These are phyloP conservation scores for Alloplasta piceator DNA, from an alignment of 2,888 invertebrate genomes.

Conservation along the genomic window DNA sequence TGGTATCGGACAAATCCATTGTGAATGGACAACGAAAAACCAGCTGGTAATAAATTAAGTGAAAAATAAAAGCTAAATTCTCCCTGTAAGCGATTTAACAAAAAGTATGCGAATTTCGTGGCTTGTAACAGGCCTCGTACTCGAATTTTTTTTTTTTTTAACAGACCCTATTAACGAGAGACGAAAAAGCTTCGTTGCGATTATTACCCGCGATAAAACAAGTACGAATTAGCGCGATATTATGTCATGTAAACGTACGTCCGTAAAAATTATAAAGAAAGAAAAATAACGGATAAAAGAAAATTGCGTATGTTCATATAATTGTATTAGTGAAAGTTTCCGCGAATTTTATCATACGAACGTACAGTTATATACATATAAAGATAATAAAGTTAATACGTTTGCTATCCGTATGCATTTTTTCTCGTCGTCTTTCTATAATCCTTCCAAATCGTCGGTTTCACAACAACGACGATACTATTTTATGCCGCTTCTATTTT, in stretches of 20 bases:
- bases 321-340: conserved; percentile 46
- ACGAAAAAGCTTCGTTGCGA: conserved; percentile 26
- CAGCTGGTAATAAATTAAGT: conserved; percentile 16
- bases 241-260: conserved; percentile 51
- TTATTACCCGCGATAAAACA: conserved; percentile 27
- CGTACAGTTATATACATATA: conserved; percentile 63
- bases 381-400: conserved; percentile 72
- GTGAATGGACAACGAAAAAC: conserved; percentile 12
- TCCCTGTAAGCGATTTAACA: conserved; percentile 11
- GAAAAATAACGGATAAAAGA: conserved; percentile 9
- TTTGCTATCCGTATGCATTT: conserved; percentile 71
- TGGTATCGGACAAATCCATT: conserved; percentile 21
- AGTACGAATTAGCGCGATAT: conserved; percentile 34
- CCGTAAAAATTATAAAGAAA: conserved; percentile 44
- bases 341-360: conserved; percentile 54
- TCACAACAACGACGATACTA: conserved; percentile 19
- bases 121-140: conserved; percentile 30
- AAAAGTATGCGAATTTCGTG: conserved; percentile 15
- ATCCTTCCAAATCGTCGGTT: neutral
- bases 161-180: neutral
- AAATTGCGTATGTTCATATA: conserved; percentile 42
- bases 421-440: conserved; percentile 54
- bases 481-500: conserved; percentile 32
- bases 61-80: conserved; percentile 29
- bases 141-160: conserved; percentile 27